Percentiles rank a stretch among this genome's conserved stretches.
These are phyloP conservation scores for Morinoia aosen DNA, from an alignment of 2,888 invertebrate genomes.

Conservation along the genomic window DNA sequence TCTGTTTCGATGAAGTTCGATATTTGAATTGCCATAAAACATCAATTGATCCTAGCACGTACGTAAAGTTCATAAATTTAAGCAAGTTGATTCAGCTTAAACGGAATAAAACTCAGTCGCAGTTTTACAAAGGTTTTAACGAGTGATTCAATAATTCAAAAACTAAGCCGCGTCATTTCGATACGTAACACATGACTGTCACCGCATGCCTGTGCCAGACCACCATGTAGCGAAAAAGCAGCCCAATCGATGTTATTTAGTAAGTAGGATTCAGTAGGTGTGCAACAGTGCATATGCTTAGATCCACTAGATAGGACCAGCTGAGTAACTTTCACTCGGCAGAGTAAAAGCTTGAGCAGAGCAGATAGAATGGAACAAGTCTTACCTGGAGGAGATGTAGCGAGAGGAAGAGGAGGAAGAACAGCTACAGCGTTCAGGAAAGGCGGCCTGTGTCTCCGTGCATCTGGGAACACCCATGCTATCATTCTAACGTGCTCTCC, in stretches of 20 bases:
- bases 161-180: neutral
- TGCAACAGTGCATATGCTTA: neutral
- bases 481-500: neutral
- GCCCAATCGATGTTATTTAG: neutral
- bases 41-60: too few relatives aligned
- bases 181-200: neutral
- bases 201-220: neutral
- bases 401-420: constrained; percentile 63
- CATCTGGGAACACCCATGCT: constrained; percentile 16
- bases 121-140: too few relatives aligned
- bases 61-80: too few relatives aligned
- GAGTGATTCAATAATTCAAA: too few relatives aligned
- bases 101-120: too few relatives aligned
- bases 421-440: constrained; percentile 66
- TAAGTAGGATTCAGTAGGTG: neutral
- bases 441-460: constrained; percentile 62
- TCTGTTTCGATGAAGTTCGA: neutral
- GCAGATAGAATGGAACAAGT: neutral
- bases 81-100: too few relatives aligned
- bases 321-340: neutral
- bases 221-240: neutral
- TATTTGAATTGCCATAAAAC: neutral
- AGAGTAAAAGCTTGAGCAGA: neutral
- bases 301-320: neutral
- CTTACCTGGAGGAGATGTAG: constrained; percentile 53